phyloP scores from a whole-genome alignment of 2,113 vertebrate genomes.

The Tragelaphus imberbis region DNA sequence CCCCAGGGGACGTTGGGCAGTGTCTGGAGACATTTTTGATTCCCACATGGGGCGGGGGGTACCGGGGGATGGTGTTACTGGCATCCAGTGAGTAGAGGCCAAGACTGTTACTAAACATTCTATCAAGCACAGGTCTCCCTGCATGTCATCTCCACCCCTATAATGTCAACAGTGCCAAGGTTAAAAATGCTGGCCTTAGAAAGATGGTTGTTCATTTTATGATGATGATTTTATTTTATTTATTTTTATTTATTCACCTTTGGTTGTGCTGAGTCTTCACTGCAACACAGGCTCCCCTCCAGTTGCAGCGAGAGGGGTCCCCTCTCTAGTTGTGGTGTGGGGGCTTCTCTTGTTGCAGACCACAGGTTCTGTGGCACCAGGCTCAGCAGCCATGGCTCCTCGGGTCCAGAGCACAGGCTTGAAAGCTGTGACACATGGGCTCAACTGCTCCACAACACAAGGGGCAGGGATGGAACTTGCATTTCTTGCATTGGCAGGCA shows the following conservation, averaged over 20 bases:
- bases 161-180: neutral
- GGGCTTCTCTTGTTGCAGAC: neutral
- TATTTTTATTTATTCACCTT: neutral
- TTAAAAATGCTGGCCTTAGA: neutral
- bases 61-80: rapidly evolving
- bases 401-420: neutral
- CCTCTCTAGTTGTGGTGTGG: neutral
- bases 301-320: neutral
- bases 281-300: neutral
- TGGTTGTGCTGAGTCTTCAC: neutral
- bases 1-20: neutral
- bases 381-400: neutral
- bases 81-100: neutral
- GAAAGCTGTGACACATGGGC: neutral
- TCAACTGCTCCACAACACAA: neutral
- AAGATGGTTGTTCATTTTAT: neutral
- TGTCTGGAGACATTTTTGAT: neutral
- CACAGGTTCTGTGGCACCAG: neutral
- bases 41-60: neutral
- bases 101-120: neutral
- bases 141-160: neutral
- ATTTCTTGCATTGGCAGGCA: neutral
- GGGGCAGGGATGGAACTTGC: neutral
- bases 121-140: neutral
- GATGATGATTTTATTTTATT: neutral